Conservation (phyloP, 1,140 invertebrate genomes). For the Lepidurus couesii region DNA sequence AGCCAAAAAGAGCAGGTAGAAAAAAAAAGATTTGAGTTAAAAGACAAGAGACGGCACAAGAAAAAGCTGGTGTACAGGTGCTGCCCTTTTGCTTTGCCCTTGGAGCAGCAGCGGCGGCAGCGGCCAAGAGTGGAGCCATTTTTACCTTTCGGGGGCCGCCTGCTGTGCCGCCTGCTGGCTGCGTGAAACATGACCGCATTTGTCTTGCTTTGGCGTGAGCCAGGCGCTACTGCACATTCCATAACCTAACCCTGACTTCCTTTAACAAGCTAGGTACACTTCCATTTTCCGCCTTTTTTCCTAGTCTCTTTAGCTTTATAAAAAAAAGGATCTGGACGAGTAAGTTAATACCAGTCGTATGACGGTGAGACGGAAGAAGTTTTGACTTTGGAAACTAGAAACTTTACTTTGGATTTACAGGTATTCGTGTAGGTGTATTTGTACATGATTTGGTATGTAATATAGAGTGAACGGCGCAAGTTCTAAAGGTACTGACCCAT, state of each 20-base stretch:
- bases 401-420: no score
- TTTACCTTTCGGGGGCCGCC: constrained; percentile 16
- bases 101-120: not conserved
- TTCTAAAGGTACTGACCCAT: no score
- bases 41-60: not conserved
- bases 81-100: not conserved
- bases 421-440: no score
- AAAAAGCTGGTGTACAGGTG: not conserved
- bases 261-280: not conserved
- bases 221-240: constrained; percentile 8
- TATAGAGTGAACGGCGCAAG: no score
- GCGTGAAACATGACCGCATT: constrained; percentile 18
- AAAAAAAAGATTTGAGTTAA: no score
- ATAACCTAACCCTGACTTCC: not conserved
- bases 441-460: no score
- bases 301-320: not conserved
- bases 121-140: not conserved
- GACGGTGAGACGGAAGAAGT: no score
- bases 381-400: no score
- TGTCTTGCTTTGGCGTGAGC: constrained; percentile 20
- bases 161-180: constrained; percentile 16
- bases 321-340: not conserved
- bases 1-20: no score
- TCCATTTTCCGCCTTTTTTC: not conserved
- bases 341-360: no score